phyloP scores from a whole-genome alignment of 92 coral and sea anemone species.

The Heliopora coerulea region DNA sequence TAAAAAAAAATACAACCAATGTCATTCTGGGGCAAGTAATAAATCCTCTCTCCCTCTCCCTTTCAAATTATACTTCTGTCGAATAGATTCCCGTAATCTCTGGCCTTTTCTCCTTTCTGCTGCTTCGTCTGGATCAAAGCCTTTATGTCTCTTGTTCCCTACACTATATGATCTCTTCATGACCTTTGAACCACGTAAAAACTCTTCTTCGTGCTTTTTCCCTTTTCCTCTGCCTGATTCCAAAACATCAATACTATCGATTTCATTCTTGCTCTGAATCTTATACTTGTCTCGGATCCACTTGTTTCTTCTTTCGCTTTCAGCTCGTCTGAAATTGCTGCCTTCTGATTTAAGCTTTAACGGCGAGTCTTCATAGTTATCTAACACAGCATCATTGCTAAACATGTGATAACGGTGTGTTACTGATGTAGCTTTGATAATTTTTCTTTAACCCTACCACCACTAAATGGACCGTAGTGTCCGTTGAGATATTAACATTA shows the following conservation, averaged over 20 bases:
- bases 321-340: slow-evolving; percentile 64
- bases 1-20: background rate
- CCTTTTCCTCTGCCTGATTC: slow-evolving; percentile 12
- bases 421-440: too few species aligned
- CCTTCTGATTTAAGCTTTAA: slow-evolving; percentile 40
- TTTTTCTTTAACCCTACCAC: too few species aligned
- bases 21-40: background rate
- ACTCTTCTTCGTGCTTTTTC: slow-evolving; percentile 7
- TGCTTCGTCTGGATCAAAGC: slow-evolving; percentile 65
- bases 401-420: too few species aligned
- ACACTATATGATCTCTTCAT: slow-evolving; percentile 29
- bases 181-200: background rate
- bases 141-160: slow-evolving; percentile 60
- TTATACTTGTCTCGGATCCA: slow-evolving; percentile 67
- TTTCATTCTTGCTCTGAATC: slow-evolving; percentile 63
- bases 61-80: slow-evolving; percentile 71
- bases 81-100: slow-evolving; percentile 74
- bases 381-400: slow-evolving; percentile 14
- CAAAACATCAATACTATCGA: slow-evolving; percentile 45
- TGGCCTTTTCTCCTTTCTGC: slow-evolving; percentile 67
- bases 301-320: slow-evolving; percentile 74
- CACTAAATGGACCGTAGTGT: too few species aligned
- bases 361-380: slow-evolving; percentile 22
- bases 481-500: too few species aligned
- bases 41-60: background rate